Conservation (phyloP, 2,888 invertebrate species). For the Uropetala carovei region DNA sequence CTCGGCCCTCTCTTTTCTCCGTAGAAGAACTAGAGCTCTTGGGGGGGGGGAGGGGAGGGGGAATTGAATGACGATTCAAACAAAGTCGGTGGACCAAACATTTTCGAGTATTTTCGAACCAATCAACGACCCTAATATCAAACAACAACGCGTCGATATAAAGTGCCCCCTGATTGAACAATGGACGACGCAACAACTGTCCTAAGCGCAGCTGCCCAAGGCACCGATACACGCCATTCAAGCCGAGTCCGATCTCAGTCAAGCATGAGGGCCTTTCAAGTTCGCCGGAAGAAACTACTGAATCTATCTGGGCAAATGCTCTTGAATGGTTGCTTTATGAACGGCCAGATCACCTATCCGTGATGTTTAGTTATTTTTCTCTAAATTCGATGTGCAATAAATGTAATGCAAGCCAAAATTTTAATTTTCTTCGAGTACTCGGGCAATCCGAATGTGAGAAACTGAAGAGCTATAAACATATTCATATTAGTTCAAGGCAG, state of each 20-base stretch:
- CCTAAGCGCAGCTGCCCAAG: conserved; percentile 42
- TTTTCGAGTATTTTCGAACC: background rate
- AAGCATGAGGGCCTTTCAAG: conserved; percentile 23
- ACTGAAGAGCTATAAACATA: too few species aligned
- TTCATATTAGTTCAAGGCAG: too few species aligned
- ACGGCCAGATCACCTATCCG: too few species aligned
- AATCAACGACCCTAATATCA: conserved; percentile 36
- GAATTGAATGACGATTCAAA: conserved; percentile 36
- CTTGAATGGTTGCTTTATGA: too few species aligned
- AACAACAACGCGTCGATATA: conserved; percentile 25
- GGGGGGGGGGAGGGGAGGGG: background rate
- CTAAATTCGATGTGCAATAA: too few species aligned
- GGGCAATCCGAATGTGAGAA: too few species aligned
- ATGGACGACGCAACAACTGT: background rate
- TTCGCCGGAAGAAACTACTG: conserved; percentile 53
- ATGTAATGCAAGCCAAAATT: too few species aligned
- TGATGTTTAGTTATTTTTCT: too few species aligned
- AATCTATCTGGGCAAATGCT: background rate
- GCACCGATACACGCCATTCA: conserved; percentile 8
- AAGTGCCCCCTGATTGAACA: conserved; percentile 5
- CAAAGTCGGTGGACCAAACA: conserved; percentile 28
- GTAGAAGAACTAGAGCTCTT: background rate
- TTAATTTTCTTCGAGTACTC: too few species aligned
- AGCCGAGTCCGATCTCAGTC: background rate
- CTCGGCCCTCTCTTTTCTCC: background rate